phyloP scores from a whole-genome alignment of 2,797 vertebrate species.

The Oophaga sylvatica region DNA sequence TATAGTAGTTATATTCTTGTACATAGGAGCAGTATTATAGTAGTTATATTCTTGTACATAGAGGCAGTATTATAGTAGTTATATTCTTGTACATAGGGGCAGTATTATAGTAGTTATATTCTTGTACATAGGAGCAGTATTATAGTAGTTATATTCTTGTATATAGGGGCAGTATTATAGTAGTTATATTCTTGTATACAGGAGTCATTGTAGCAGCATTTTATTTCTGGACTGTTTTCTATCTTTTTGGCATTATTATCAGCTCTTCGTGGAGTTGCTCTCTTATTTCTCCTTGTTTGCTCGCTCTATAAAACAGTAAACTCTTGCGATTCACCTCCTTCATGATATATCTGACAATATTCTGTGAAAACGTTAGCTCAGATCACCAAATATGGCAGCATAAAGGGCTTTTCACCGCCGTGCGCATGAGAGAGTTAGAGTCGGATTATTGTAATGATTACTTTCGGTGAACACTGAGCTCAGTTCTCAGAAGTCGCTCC shows the following conservation, averaged over 20 bases:
- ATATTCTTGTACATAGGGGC: too few species aligned
- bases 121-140: conserved; percentile 1
- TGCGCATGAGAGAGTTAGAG: background rate
- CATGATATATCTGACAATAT: background rate
- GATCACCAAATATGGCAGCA: conserved; percentile 45
- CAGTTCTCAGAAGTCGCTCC: background rate
- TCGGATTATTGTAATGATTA: background rate
- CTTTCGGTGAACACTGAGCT: background rate
- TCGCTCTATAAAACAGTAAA: background rate
- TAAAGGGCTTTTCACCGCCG: background rate
- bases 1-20: too few species aligned
- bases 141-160: background rate
- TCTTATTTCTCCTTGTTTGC: background rate
- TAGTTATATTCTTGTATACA: too few species aligned
- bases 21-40: too few species aligned
- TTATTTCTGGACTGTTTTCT: too few species aligned
- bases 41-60: too few species aligned
- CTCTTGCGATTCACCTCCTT: background rate
- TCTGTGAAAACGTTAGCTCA: background rate
- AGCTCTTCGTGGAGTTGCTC: background rate
- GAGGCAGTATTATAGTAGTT: too few species aligned
- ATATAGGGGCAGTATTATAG: too few species aligned
- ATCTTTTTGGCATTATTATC: too few species aligned
- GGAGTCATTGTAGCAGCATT: too few species aligned
- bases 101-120: conserved; percentile 9